These are phyloP conservation scores for Ardeotis arabs DNA, from an alignment of 2,113 vertebrate genomes.

Conservation along the genomic window DNA sequence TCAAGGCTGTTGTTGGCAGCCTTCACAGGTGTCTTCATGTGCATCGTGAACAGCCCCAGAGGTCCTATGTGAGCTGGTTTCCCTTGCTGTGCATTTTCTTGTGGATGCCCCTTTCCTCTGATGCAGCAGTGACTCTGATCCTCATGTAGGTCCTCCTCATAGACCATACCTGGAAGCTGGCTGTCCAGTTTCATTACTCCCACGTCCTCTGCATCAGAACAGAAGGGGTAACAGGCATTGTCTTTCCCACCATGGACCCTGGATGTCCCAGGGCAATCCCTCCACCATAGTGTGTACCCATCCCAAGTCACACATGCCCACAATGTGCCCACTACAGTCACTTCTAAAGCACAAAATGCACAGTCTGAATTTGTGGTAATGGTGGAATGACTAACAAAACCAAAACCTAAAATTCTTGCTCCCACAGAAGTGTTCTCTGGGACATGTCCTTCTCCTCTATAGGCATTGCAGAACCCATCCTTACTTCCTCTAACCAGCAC, in stretches of 20 bases:
- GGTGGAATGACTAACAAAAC: background rate
- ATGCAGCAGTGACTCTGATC: background rate
- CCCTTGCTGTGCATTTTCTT: background rate
- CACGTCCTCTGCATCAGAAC: background rate
- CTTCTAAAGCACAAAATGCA: background rate
- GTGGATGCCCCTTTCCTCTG: background rate
- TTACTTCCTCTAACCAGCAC: background rate
- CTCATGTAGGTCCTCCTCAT: background rate
- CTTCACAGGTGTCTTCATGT: fast-evolving
- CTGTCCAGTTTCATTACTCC: background rate
- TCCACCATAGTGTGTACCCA: background rate
- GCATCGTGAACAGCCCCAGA: background rate
- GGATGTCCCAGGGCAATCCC: background rate
- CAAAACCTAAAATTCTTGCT: background rate
- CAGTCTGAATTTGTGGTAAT: background rate
- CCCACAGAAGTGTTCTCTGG: background rate
- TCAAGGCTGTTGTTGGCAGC: background rate
- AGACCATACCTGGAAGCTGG: background rate
- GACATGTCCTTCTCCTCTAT: background rate
- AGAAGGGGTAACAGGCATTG: background rate
- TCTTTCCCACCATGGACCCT: background rate
- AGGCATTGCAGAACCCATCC: background rate
- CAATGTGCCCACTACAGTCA: background rate
- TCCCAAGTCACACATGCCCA: background rate
- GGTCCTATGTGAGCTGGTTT: background rate